Conservation (phyloP, 2,113 vertebrate genomes). For the Dolichallabes microphthalmus region DNA sequence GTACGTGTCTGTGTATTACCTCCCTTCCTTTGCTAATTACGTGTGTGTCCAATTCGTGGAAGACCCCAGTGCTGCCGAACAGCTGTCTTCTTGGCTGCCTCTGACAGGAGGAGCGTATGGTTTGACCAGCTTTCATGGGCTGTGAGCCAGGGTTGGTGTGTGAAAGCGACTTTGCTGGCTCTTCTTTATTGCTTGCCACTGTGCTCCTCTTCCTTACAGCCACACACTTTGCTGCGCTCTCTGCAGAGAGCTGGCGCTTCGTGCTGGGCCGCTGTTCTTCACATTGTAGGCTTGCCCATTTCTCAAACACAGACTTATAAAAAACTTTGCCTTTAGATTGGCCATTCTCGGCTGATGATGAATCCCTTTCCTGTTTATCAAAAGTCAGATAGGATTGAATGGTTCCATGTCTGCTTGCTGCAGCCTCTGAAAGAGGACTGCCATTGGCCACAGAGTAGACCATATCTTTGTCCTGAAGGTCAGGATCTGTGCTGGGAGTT, state of each 20-base stretch:
- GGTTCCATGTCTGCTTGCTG: neutral
- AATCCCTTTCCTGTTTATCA: slow-evolving; percentile 24
- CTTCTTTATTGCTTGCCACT: slow-evolving; percentile 57
- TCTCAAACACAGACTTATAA: slow-evolving; percentile 57
- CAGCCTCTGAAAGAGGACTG: neutral
- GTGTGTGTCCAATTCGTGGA: slow-evolving; percentile 64
- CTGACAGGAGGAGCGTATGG: neutral
- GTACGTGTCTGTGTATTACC: slow-evolving; percentile 53
- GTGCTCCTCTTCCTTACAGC: slow-evolving; percentile 67
- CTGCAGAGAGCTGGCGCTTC: slow-evolving; percentile 74
- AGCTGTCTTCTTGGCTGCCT: slow-evolving; percentile 70
- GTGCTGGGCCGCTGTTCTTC: slow-evolving; percentile 68
- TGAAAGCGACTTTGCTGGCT: slow-evolving; percentile 29
- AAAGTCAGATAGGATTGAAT: slow-evolving; percentile 11
- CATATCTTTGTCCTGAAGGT: slow-evolving; percentile 2
- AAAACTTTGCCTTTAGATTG: slow-evolving; percentile 20
- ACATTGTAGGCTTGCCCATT: slow-evolving; percentile 53
- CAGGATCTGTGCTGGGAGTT: slow-evolving; percentile 5
- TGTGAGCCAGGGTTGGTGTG: slow-evolving; percentile 38
- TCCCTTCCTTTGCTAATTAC: slow-evolving; percentile 67
- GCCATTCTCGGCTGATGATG: slow-evolving; percentile 12
- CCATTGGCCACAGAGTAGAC: neutral
- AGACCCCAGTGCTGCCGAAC: slow-evolving; percentile 63
- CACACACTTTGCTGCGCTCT: slow-evolving; percentile 68
- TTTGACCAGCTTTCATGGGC: slow-evolving; percentile 45